Percentiles rank a stretch among this genome's conserved stretches.
These are phyloP conservation scores for Crossocerus cetratus DNA, from an alignment of 2,888 invertebrate species.

Conservation along the genomic window DNA sequence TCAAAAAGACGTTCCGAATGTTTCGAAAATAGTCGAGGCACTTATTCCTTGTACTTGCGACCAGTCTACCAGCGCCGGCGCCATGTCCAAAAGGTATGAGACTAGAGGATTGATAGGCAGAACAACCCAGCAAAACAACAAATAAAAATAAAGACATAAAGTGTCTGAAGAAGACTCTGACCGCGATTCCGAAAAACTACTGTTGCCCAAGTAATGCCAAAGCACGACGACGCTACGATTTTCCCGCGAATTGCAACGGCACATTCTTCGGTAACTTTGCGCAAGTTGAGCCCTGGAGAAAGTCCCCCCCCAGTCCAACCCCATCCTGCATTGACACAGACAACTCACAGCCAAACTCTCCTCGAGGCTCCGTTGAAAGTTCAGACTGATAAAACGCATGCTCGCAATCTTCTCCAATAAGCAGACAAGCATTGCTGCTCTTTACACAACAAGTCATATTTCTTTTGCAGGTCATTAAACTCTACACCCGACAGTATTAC, in stretches of 20 bases:
- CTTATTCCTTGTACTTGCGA: no score
- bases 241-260: constrained; percentile 38
- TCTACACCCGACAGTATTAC: constrained; percentile 74
- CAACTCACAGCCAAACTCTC: constrained; percentile 5
- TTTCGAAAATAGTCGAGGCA: no score
- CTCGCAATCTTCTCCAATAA: no score
- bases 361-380: neutral
- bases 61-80: no score
- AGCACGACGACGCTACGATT: constrained; percentile 18
- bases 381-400: neutral
- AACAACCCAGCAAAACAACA: neutral
- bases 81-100: no score
- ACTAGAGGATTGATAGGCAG: no score
- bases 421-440: no score
- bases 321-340: constrained; percentile 18
- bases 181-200: constrained; percentile 45
- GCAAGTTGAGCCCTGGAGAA: constrained; percentile 10
- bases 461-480: constrained; percentile 71
- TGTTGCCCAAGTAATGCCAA: constrained; percentile 6
- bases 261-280: constrained; percentile 16
- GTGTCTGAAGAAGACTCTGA: constrained; percentile 63
- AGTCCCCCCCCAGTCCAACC: constrained; percentile 4
- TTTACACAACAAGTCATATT: neutral
- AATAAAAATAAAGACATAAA: constrained; percentile 35
- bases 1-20: no score